phyloP scores from a whole-genome alignment of 2,797 vertebrate species.

The Poecilia velifera region DNA sequence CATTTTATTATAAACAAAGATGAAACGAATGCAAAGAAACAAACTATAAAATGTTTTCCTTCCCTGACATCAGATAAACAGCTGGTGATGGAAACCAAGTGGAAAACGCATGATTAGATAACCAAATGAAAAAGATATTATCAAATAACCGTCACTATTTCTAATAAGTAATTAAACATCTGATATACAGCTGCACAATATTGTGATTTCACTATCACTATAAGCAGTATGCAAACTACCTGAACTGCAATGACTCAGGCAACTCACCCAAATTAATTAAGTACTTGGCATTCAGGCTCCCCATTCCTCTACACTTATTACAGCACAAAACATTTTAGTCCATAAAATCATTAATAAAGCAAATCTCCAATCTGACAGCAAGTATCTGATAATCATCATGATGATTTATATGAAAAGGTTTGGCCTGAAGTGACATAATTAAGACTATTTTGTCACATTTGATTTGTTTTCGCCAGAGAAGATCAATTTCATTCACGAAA shows the following conservation, averaged over 20 bases:
- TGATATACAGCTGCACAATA: not conserved
- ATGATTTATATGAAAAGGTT: not conserved
- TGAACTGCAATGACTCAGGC: not conserved
- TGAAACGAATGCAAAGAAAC: not conserved
- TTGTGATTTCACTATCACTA: not conserved
- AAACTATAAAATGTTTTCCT: not conserved
- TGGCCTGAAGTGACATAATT: not conserved
- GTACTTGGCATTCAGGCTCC: not conserved
- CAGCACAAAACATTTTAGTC: not conserved
- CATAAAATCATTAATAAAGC: not conserved
- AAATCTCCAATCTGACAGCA: not conserved
- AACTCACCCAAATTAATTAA: not conserved
- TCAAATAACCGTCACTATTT: not conserved
- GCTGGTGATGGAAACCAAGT: not conserved
- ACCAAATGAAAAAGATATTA: not conserved
- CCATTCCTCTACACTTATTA: not conserved
- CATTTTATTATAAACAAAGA: not conserved
- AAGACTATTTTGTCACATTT: not conserved
- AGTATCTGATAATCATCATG: not conserved
- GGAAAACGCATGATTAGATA: not conserved
- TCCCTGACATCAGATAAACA: not conserved
- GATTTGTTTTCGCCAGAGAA: not conserved
- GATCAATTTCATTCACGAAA: not conserved
- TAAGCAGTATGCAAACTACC: not conserved
- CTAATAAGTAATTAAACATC: not conserved